Percentiles rank a stretch among this genome's conserved stretches.
These are phyloP conservation scores for Muschampia plurimacula DNA, from an alignment of 2,888 invertebrate species.

Conservation along the genomic window DNA sequence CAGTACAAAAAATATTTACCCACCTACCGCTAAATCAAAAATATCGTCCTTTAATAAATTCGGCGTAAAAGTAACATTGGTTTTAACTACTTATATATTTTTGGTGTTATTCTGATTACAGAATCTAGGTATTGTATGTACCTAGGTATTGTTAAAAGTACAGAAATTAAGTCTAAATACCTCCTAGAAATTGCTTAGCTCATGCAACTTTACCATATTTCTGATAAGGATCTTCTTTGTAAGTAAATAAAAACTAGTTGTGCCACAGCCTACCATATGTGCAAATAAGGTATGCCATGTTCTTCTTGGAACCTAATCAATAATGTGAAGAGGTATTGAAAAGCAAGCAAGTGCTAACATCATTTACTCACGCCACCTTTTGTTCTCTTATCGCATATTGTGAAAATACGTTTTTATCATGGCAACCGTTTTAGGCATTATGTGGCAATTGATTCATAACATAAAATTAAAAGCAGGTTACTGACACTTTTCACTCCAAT, in stretches of 20 bases:
- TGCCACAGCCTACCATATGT: constrained; percentile 35
- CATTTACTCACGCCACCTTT: constrained; percentile 63
- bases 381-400: constrained; percentile 45
- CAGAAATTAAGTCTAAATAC: too few relatives aligned
- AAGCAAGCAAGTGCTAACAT: constrained; percentile 61
- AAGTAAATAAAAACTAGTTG: not conserved
- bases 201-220: not conserved
- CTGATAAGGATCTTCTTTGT: not conserved
- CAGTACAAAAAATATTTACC: too few relatives aligned
- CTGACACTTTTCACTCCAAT: not conserved
- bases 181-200: not conserved
- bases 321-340: constrained; percentile 71
- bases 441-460: constrained; percentile 27
- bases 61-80: too few relatives aligned
- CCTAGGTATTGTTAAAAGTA: too few relatives aligned
- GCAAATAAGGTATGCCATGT: constrained; percentile 62
- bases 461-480: not conserved
- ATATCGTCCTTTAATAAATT: too few relatives aligned
- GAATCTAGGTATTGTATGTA: too few relatives aligned
- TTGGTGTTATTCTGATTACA: too few relatives aligned
- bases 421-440: constrained; percentile 19
- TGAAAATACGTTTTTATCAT: constrained; percentile 42
- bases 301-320: constrained; percentile 74
- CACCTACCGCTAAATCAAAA: too few relatives aligned
- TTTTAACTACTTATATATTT: too few relatives aligned